Evolutionary conservation across 2,888 invertebrate genomes (phyloP), one percentile per base, ranked within the genome.

Genomic region (Ectropis crepuscularia): DNA sequence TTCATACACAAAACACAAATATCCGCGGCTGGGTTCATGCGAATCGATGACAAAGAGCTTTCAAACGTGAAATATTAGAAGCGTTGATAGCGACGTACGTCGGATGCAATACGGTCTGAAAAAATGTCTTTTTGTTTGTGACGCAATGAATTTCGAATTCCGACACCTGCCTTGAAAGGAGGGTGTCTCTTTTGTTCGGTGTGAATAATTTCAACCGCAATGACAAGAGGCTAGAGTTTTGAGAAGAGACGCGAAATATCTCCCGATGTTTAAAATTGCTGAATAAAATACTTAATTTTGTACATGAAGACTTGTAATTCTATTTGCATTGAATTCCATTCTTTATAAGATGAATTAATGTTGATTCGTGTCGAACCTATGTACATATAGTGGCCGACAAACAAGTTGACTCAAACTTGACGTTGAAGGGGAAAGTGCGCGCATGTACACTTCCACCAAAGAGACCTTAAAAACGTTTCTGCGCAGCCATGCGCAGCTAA

Each of bases 111-210:
- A 75, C 75, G 71, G 80, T 63, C 74, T 83, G 82, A 80, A 82
- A 87, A 88, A 85, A 82, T 76, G 79, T 82, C 78, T 82, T 81
- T 82, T 87, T 89, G 87, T 89, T 87, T 88, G 86, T 83, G 84
- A 79, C 78, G 86, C 86, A 84, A 89, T 89, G 88, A 88, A 89
- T 89, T 85, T 77, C 73, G 79, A 81, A 86, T 86, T 83, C 82
- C 85, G 86, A 83, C 84, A 86, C 83, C 87, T 85, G 86, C 82
- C 82, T 77, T 78, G 76, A 81, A 81, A 82, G 80, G 79, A 77
- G 80, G 84, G 82, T 77, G 80, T 75, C 60, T 64, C 86, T 82
- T 81, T 88, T 88, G 88, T 88, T 85, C 80, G 69, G 71, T 70
- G 80, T 84, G 83, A 88, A 87, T 87, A 85, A 88, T 87, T 83